Base-by-base conservation (phyloP, 2,113 vertebrate genomes). In the Peromyscus polionotus region DNA sequence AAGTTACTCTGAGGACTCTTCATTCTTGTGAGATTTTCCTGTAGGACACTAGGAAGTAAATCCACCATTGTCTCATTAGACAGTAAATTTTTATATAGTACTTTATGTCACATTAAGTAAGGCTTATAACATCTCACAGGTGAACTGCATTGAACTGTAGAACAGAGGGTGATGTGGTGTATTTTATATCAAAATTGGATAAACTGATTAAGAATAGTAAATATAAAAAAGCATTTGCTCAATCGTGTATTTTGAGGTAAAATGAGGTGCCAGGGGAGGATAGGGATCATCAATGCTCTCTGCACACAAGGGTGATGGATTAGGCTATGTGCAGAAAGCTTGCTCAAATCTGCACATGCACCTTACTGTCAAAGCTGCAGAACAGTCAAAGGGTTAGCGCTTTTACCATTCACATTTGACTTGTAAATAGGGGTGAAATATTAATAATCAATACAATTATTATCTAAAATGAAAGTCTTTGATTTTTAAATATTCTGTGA, bases 1-100 rank as follows among this genome's bases (percentile, higher is more conserved):
- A 24, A 70, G 73, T 39, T 79, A 77, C 39, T 81, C 51, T 79
- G 61, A 91, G 81, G 65, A 91, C 61, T 95, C 73, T 61, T 72
- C 84, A 42, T 68, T 91, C 31, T 51, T 70, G 1, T 91, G 39
- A 72, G 39, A 39, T 72, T 91, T 87, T 87, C 22, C 89, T 79
- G 19, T 48, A 86, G 45, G 57, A 36, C 31, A 22, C 7, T 73
- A 65, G 13, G 13, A 42, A 57, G 59, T 72, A 91, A n/a, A 80
- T 72, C 10, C 1, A 54, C 42, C 7, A 13, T 5, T 2, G 26
- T 61, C 7, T 81, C 19, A 92, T 13, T 26, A 80, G 20, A 59
- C 65, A 7, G n/a, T 48, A 45, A 61, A 79, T 70, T 88, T 72
- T 81, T n/a, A 72, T 80, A 80, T 42, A 24, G 31, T 54, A 45